These are phyloP conservation scores for Drosophila stalkeri DNA, from an alignment of 2,888 invertebrate genomes.

Conservation along the genomic window DNA sequence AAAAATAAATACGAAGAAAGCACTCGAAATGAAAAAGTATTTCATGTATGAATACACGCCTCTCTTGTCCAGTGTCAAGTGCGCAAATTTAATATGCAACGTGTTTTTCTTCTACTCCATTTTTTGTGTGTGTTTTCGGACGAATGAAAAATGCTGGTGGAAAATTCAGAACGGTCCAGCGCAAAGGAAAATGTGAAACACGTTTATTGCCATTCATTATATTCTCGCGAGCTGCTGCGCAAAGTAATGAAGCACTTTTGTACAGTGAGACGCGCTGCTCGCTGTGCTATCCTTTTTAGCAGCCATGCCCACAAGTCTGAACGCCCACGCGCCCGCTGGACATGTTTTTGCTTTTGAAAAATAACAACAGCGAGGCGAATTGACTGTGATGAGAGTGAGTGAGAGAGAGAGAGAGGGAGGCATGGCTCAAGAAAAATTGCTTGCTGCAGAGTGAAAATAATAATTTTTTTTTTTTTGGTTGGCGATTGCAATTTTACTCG, in stretches of 20 bases:
- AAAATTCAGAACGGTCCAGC: constrained; percentile 25
- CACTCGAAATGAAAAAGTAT: not conserved
- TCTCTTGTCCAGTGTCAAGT: constrained; percentile 24
- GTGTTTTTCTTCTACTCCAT: constrained; percentile 29
- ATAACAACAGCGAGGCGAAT: constrained; percentile 37
- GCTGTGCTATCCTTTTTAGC: constrained; percentile 55
- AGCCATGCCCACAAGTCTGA: constrained; percentile 4
- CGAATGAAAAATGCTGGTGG: constrained; percentile 56
- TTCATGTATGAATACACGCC: constrained; percentile 10
- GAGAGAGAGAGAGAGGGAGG: constrained; percentile 18
- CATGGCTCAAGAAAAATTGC: constrained; percentile 67
- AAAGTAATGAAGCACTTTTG: constrained; percentile 80
- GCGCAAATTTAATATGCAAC: constrained; percentile 45
- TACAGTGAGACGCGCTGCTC: constrained; percentile 8
- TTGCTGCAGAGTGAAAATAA: constrained; percentile 69
- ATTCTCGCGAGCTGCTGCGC: constrained; percentile 82
- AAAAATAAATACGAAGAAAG: not conserved
- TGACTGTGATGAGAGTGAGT: constrained; percentile 53
- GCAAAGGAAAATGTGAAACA: constrained; percentile 76
- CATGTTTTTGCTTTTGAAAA: constrained; percentile 55
- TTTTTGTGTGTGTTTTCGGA: not conserved
- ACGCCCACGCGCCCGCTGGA: constrained; percentile 9
- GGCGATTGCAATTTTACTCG: constrained; percentile 56
- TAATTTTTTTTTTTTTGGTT: constrained; percentile 53
- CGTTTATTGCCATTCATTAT: constrained; percentile 81